Conservation (phyloP, 2,888 invertebrate genomes). For the Neria commutata region DNA sequence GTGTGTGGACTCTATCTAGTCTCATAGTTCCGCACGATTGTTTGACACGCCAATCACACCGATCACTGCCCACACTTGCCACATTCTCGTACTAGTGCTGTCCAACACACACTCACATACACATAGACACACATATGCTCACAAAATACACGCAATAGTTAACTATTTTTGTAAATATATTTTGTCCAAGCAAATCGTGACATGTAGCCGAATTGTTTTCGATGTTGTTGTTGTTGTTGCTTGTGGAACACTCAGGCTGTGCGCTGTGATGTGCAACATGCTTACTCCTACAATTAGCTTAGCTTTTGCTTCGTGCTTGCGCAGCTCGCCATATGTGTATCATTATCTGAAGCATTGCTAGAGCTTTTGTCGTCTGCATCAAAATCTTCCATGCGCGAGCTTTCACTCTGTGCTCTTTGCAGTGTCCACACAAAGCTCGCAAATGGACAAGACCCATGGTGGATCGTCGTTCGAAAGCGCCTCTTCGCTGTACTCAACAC, state of each 20-base stretch:
- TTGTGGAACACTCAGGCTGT: conserved; percentile 55
- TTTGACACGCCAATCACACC: not conserved
- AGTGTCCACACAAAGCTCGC: conserved; percentile 61
- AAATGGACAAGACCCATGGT: conserved; percentile 69
- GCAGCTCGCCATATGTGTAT: not conserved
- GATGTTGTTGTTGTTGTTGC: conserved; percentile 61
- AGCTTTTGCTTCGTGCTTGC: not conserved
- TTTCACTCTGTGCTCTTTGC: conserved; percentile 3
- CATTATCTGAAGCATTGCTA: not conserved
- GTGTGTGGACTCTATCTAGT: no score
- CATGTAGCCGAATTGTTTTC: conserved; percentile 50
- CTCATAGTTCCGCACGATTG: conserved; percentile 1
- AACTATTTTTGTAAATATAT: no score
- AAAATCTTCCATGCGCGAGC: not conserved
- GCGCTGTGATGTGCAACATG: conserved; percentile 19
- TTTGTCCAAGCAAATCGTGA: no score
- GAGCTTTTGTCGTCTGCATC: not conserved
- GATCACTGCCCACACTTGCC: not conserved
- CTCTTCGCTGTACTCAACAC: conserved; percentile 80
- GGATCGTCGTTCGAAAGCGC: conserved; percentile 89
- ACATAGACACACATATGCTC: not conserved
- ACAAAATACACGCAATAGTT: not conserved
- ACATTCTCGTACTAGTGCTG: no score
- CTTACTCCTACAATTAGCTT: not conserved
- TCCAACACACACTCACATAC: not conserved